Evolutionary conservation across 2,113 vertebrate genomes (phyloP).

Genomic region (Thunnus maccoyii): DNA sequence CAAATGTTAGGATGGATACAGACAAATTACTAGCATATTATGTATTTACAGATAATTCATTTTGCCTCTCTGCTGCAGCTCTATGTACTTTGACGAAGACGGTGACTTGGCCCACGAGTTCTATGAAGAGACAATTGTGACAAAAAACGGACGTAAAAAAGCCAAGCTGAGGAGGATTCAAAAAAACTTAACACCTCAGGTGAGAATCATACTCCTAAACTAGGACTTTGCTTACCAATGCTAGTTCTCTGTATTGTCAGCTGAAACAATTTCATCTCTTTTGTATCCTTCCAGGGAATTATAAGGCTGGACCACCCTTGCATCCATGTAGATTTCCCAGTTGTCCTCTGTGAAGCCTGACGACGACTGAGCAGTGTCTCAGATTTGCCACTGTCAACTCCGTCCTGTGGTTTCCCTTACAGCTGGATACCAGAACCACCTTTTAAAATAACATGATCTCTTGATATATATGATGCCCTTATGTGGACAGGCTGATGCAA

Average conservation of each 20-base stretch:
- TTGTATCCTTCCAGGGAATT: constrained; percentile 88
- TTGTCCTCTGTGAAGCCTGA: constrained; percentile 98
- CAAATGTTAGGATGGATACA: not conserved
- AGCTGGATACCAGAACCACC: constrained; percentile 68
- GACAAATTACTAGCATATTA: not conserved
- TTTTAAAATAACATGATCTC: constrained; percentile 68
- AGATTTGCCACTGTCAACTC: constrained; percentile 71
- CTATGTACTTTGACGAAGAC: constrained; percentile 97
- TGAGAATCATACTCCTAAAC: constrained; percentile 59
- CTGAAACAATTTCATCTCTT: constrained; percentile 4
- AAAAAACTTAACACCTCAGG: constrained; percentile 99
- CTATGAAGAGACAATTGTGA: constrained; percentile 98
- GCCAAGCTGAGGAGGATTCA: constrained; percentile 96
- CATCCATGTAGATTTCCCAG: constrained; percentile 98
- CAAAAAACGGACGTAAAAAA: constrained; percentile 95
- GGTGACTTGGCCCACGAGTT: constrained; percentile 98
- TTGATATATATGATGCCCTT: constrained; percentile 67
- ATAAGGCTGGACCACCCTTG: constrained; percentile 95
- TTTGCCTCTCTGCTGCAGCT: constrained; percentile 83
- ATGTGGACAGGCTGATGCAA: constrained; percentile 64
- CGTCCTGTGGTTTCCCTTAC: constrained; percentile 67
- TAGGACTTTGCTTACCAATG: not conserved
- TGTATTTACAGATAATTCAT: not conserved
- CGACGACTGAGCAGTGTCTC: constrained; percentile 54
- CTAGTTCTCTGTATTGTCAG: not conserved